These are phyloP conservation scores for Leptatherina wallacei DNA, from an alignment of 2,797 vertebrate species.

Conservation along the genomic window DNA sequence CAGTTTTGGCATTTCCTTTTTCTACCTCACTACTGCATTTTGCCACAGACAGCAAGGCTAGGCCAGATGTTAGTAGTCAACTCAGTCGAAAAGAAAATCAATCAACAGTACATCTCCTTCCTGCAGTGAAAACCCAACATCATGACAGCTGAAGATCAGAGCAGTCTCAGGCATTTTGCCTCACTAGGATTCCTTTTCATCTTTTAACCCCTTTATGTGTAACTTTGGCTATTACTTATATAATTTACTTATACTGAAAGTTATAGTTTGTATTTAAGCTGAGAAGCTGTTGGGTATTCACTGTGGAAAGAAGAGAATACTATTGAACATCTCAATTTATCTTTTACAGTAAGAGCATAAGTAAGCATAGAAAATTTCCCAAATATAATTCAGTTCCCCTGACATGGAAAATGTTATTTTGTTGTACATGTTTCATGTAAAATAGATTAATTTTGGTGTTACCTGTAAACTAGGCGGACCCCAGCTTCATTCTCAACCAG, in stretches of 20 bases:
- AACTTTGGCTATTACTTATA: not conserved
- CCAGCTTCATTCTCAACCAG: constrained; percentile 77
- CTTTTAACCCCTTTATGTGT: not conserved
- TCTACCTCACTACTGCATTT: not conserved
- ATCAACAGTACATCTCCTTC: not conserved
- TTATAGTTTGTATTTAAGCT: not conserved
- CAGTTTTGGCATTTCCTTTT: not conserved
- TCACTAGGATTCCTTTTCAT: not conserved
- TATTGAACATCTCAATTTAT: not conserved
- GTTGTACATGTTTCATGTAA: not conserved
- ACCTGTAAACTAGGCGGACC: constrained; percentile 83
- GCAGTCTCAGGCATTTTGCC: not conserved
- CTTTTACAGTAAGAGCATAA: not conserved
- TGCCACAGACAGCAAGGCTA: not conserved
- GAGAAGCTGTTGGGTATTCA: not conserved
- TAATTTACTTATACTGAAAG: not conserved
- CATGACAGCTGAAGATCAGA: not conserved
- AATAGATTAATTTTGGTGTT: constrained; percentile 16
- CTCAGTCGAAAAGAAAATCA: not conserved
- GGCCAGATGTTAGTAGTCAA: not conserved
- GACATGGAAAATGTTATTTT: not conserved
- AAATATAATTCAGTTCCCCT: not conserved
- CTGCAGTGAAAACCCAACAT: not conserved
- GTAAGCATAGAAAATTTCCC: not conserved
- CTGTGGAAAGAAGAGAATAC: not conserved